Conservation (phyloP, 2,113 vertebrate genomes). For the Oryzias curvinotus region DNA sequence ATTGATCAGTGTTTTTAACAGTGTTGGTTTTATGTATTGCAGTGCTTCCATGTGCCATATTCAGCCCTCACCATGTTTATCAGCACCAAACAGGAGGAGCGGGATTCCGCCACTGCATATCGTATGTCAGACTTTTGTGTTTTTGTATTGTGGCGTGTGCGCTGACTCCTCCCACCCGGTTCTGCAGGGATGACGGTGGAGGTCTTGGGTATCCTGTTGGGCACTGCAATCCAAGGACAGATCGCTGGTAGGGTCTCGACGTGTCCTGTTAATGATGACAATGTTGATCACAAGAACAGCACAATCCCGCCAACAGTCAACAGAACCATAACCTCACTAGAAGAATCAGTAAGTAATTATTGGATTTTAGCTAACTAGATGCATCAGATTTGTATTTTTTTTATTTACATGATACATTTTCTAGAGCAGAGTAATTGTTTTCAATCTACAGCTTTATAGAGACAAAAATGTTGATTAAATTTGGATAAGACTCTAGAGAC, state of each 20-base stretch:
- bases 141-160: background rate
- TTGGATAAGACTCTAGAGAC: too few relatives aligned
- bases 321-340: constrained; percentile 67
- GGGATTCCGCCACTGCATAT: constrained; percentile 94
- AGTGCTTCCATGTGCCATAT: constrained; percentile 98
- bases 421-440: background rate
- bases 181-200: constrained; percentile 92
- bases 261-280: constrained; percentile 63
- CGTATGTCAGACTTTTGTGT: constrained; percentile 82
- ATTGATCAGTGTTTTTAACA: background rate
- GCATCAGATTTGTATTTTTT: background rate
- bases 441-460: too few relatives aligned
- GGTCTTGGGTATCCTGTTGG: constrained; percentile 89
- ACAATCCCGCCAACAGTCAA: constrained; percentile 63
- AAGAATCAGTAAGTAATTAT: constrained; percentile 75
- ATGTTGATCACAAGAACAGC: background rate
- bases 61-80: constrained; percentile 98
- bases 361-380: constrained; percentile 8
- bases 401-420: background rate
- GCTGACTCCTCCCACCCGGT: background rate
- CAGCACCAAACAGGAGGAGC: constrained; percentile 90
- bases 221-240: constrained; percentile 93
- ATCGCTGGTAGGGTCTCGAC: constrained; percentile 83
- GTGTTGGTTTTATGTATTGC: constrained; percentile 27
- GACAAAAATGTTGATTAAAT: too few relatives aligned